A percentile compares a stretch with the other conserved stretches of the same genome.
phyloP scores from a whole-genome alignment of 1,140 invertebrate species.

The Trachymyrmex septentrionalis region DNA sequence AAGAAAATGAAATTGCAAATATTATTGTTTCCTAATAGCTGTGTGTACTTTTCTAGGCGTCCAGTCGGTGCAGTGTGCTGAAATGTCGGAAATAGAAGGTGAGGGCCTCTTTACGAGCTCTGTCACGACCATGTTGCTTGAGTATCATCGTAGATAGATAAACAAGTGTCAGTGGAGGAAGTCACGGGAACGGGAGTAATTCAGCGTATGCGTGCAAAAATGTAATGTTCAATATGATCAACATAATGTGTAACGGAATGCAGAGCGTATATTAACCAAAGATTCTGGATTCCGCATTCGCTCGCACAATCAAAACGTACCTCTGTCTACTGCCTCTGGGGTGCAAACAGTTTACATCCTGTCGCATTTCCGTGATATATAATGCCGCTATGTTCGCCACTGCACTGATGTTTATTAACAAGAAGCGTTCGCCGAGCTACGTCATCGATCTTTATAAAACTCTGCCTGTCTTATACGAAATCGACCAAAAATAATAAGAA shows the following conservation, averaged over 20 bases:
- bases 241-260: constrained; percentile 45
- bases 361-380: constrained; percentile 25
- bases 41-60: constrained; percentile 77
- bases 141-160: constrained; percentile 72
- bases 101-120: constrained; percentile 71
- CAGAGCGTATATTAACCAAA: constrained; percentile 50
- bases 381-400: constrained; percentile 32
- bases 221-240: constrained; percentile 52
- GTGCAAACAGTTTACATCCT: constrained; percentile 22
- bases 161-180: constrained; percentile 64
- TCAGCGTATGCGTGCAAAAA: constrained; percentile 57
- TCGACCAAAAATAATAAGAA: constrained; percentile 12
- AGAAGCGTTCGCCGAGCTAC: constrained; percentile 8
- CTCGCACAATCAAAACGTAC: constrained; percentile 26
- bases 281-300: constrained; percentile 8
- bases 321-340: constrained; percentile 36
- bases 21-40: constrained; percentile 3
- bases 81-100: constrained; percentile 85
- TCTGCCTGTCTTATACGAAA: neutral
- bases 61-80: constrained; percentile 73
- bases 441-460: constrained; percentile 31
- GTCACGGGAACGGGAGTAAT: constrained; percentile 53
- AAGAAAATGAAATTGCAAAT: neutral
- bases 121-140: constrained; percentile 67
- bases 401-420: constrained; percentile 41